phyloP scores from a whole-genome alignment of 2,888 invertebrate genomes.

The Eupithecia pulchellata region DNA sequence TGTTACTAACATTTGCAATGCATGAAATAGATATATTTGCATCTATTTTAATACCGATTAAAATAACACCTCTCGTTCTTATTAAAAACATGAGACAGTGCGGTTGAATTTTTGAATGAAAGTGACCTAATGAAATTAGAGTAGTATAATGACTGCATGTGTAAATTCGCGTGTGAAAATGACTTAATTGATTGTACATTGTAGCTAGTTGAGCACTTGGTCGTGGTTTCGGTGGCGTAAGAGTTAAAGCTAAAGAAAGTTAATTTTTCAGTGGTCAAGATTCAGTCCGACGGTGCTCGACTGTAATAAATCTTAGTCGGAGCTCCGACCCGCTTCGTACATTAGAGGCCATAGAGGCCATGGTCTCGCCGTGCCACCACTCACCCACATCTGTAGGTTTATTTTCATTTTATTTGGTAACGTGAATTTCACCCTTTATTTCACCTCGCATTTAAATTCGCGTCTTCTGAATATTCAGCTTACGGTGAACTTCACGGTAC shows the following conservation, averaged over 20 bases:
- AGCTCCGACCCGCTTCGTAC: constrained; percentile 68
- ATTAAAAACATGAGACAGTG: background rate
- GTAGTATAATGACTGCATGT: constrained; percentile 49
- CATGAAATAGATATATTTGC: constrained; percentile 32
- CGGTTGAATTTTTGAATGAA: constrained; percentile 8
- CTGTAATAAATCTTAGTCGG: constrained; percentile 67
- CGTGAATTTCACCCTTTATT: constrained; percentile 50
- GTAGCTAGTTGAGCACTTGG: constrained; percentile 62
- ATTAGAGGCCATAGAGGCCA: constrained; percentile 77
- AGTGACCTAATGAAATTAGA: constrained; percentile 4
- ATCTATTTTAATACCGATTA: constrained; percentile 23
- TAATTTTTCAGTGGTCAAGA: constrained; percentile 82
- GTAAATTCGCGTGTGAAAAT: constrained; percentile 41
- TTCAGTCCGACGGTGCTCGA: constrained; percentile 81
- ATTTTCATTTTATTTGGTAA: constrained; percentile 62
- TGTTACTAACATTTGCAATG: constrained; percentile 39
- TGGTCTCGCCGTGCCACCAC: constrained; percentile 76
- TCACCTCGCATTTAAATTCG: constrained; percentile 20
- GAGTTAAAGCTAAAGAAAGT: constrained; percentile 69
- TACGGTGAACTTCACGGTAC: constrained; percentile 42
- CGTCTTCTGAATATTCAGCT: constrained; percentile 30
- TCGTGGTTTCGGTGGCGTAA: constrained; percentile 66
- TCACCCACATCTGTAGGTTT: constrained; percentile 81
- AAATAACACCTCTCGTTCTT: constrained; percentile 12
- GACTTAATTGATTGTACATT: constrained; percentile 42